These are phyloP conservation scores for Buphagus erythrorhynchus DNA, from an alignment of 2,797 vertebrate genomes.

Conservation along the genomic window DNA sequence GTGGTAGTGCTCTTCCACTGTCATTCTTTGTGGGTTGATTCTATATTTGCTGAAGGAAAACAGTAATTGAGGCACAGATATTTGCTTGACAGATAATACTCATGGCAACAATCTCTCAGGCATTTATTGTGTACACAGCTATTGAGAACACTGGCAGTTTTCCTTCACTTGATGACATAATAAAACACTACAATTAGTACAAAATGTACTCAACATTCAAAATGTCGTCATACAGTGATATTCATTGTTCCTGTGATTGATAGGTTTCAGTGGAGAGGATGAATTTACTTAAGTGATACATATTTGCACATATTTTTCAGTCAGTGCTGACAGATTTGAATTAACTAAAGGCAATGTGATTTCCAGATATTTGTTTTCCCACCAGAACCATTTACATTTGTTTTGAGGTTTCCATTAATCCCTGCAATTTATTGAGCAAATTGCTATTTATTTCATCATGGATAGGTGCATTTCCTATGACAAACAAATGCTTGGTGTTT, in stretches of 20 bases:
- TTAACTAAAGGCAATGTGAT: conserved; percentile 26
- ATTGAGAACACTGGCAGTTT: conserved; percentile 37
- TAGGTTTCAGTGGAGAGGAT: conserved; percentile 13
- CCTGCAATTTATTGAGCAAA: conserved; percentile 52
- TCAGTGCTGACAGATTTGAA: conserved; percentile 45
- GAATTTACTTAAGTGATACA: neutral
- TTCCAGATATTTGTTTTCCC: conserved; percentile 38
- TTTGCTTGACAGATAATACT: conserved; percentile 54
- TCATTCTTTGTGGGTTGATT: neutral
- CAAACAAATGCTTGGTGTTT: conserved; percentile 20
- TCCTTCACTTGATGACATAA: conserved; percentile 46
- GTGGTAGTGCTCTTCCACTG: neutral
- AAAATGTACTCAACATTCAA: conserved; percentile 24
- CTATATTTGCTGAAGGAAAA: conserved; percentile 50
- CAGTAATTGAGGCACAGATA: conserved; percentile 7
- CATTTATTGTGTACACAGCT: conserved; percentile 36
- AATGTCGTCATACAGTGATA: neutral
- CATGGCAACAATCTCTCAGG: conserved; percentile 49
- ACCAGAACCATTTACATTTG: conserved; percentile 16
- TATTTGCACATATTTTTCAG: conserved; percentile 4
- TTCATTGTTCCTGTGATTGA: neutral
- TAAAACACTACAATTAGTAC: conserved; percentile 48
- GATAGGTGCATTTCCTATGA: conserved; percentile 27
- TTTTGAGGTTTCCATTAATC: conserved; percentile 51
- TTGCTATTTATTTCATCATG: conserved; percentile 56